Base-by-base conservation (phyloP, 2,113 vertebrate genomes). In the Menidia beryllina region DNA sequence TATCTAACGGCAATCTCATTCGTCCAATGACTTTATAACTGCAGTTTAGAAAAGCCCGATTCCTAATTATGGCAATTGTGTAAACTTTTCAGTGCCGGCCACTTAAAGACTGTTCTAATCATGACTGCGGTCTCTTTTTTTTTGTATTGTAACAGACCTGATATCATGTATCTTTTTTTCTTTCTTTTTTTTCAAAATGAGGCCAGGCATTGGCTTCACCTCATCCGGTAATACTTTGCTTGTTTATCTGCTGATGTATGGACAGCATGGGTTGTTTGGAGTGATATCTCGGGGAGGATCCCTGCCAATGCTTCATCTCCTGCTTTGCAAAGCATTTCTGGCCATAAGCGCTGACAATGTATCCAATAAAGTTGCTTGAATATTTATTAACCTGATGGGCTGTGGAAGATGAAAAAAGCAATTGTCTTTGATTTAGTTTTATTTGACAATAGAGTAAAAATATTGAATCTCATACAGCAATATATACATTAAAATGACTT, bases 41-140 rank as follows among this genome's bases (percentile, higher is more conserved):
- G 38, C 57, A 11, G 57, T 17, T 52, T 55, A 39, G 36, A 68
- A 62, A 57, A 72, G 58, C 20, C 30, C 75, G 60, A 76, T 72
- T 83, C 60, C n/a, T 70, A 73, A 75, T 75, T 69, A 72, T 24
- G 36, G 43, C 24, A 15, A 51, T 54, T 27, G 25, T 83, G 72
- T 88, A 86, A 84, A 87, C 60, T 39, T 63, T 69, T 66, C 11
- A 71, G 48, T 57, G 27, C 26, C 27, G 56, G 70, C 38, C 10
- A 53, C 53, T 69, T 17, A 57, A 72, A 72, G 27, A 45, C 77
- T 75, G n/a, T 70, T 90, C 82, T 88, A 84, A 90, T 90, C 84
- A 86, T 38, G 69, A 61, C 39, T 88, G 88, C 70, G 84, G 75
- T 86, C 39, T 43, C 17, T 72, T 69, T 67, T 69, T 3, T 8